These are phyloP conservation scores for Meriones unguiculatus DNA, from an alignment of 2,113 vertebrate species.

Conservation along the genomic window DNA sequence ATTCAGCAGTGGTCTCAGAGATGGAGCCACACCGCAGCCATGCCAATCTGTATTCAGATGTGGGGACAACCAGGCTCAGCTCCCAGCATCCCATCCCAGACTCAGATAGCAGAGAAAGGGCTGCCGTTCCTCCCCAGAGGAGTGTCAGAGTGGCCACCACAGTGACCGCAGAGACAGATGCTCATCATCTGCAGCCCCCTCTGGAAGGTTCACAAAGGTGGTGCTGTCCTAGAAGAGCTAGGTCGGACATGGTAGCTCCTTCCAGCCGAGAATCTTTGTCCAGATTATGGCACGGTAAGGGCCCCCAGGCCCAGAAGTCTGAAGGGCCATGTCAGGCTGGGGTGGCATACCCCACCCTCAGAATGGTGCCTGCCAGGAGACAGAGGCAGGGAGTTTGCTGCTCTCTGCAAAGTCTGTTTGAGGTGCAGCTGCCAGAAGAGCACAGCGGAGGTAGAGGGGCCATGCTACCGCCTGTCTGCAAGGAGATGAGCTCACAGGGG, in stretches of 20 bases:
- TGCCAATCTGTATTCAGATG: not conserved
- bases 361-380: rapidly evolving
- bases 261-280: not conserved
- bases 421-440: rapidly evolving
- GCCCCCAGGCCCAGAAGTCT: not conserved
- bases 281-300: not conserved
- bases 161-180: not conserved
- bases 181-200: not conserved
- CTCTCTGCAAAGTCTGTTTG: not conserved
- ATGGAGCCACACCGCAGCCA: not conserved
- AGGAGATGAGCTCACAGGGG: not conserved
- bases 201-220: not conserved
- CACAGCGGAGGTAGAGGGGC: not conserved
- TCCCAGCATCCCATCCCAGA: not conserved
- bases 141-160: not conserved
- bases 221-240: too few relatives aligned
- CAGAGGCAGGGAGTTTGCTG: not conserved
- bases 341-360: not conserved
- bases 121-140: not conserved
- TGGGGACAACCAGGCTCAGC: not conserved
- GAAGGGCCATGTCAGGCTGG: not conserved
- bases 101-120: not conserved
- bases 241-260: not conserved
- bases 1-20: not conserved
- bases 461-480: rapidly evolving